Evolutionary conservation across 2,888 invertebrate species (phyloP).

Genomic region (Caenorhabditis doughertyi): DNA sequence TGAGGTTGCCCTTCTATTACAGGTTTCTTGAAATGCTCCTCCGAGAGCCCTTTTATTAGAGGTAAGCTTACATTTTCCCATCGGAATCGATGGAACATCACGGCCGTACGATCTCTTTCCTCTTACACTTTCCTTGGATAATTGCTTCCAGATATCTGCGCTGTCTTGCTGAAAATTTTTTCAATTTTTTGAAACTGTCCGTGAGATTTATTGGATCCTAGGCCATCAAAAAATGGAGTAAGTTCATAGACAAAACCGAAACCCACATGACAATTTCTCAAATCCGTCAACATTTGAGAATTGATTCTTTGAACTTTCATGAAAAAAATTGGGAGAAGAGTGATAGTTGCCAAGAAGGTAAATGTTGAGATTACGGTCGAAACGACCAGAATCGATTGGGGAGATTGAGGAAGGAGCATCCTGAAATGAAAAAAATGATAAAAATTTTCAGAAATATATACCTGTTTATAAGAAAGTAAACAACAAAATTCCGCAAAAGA

Average conservation of each 20-base stretch:
- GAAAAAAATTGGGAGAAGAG: conserved; percentile 70
- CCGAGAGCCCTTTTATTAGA: neutral
- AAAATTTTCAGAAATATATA: no score
- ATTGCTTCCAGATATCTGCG: conserved; percentile 67
- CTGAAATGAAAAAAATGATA: conserved; percentile 16
- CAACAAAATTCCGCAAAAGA: no score
- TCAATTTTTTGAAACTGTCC: no score
- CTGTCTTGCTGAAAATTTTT: conserved; percentile 63
- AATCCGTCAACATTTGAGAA: conserved; percentile 68
- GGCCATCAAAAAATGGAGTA: no score
- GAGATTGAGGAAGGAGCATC: conserved; percentile 44
- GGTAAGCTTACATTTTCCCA: conserved; percentile 53
- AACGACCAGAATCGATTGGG: conserved; percentile 45
- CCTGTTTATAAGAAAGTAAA: neutral
- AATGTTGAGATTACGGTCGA: conserved; percentile 71
- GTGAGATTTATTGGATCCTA: neutral
- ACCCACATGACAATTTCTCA: conserved; percentile 71
- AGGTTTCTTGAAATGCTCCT: no score
- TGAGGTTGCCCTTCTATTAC: no score
- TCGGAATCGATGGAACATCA: conserved; percentile 28
- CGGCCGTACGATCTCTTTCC: conserved; percentile 65
- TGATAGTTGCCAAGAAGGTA: conserved; percentile 64
- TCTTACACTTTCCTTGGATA: conserved; percentile 62
- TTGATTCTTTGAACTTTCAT: conserved; percentile 70
- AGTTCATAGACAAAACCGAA: no score